phyloP scores from a whole-genome alignment of 2,888 invertebrate species.

The Macrophya alboannulata region DNA sequence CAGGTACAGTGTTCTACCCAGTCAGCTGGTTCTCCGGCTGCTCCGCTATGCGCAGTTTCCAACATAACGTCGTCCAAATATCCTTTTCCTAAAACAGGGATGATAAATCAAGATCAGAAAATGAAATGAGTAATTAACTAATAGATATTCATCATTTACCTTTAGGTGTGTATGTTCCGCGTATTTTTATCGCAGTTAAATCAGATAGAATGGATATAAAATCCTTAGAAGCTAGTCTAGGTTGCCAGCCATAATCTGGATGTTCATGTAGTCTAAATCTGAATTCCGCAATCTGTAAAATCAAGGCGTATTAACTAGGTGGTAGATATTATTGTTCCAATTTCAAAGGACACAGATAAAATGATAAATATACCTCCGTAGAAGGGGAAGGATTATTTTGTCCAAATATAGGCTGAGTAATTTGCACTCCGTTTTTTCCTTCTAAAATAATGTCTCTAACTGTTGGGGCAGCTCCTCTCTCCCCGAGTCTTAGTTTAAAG shows the following conservation, averaged over 20 bases:
- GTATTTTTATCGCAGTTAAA: conserved; percentile 95
- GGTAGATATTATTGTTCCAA: conserved; percentile 64
- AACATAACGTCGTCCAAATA: conserved; percentile 94
- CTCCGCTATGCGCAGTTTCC: conserved; percentile 93
- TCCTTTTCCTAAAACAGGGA: conserved; percentile 84
- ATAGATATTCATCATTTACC: conserved; percentile 80
- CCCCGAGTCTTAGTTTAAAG: conserved; percentile 94
- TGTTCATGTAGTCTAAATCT: conserved; percentile 96
- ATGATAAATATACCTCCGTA: conserved; percentile 81
- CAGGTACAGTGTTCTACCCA: conserved; percentile 98
- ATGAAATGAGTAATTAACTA: not conserved
- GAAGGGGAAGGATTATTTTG: conserved; percentile 93
- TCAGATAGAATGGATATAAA: conserved; percentile 97
- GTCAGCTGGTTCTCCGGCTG: conserved; percentile 89
- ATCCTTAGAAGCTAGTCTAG: conserved; percentile 91
- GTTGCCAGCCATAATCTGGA: conserved; percentile 96
- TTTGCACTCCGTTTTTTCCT: conserved; percentile 88
- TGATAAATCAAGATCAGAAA: conserved; percentile 5
- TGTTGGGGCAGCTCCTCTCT: conserved; percentile 90
- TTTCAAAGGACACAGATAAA: not conserved
- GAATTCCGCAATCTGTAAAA: conserved; percentile 87
- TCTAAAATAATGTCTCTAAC: conserved; percentile 95
- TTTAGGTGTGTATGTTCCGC: conserved; percentile 93
- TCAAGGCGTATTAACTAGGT: conserved; percentile 47
- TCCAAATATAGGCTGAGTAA: conserved; percentile 95